A percentile compares a stretch with the other conserved stretches of the same genome.
Conservation (phyloP, 2,113 vertebrate genomes). For the Xiphorhynchus elegans region DNA sequence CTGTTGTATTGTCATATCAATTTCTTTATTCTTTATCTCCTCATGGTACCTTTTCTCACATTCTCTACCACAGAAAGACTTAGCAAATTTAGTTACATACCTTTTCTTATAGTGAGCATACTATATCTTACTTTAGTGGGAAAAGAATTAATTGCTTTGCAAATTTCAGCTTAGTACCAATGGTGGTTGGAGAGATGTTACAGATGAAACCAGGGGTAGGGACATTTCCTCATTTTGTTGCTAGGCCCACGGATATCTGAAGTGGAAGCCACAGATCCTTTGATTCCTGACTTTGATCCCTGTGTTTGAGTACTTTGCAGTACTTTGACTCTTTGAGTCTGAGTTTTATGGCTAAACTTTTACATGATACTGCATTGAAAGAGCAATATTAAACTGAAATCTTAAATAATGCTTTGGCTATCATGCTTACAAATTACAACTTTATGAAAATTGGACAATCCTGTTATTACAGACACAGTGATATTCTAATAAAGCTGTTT, state of each 20-base stretch:
- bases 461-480: not conserved
- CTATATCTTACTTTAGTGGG: not conserved
- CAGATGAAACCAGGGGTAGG: not conserved
- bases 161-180: not conserved
- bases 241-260: not conserved
- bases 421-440: not conserved
- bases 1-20: not conserved
- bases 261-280: not conserved
- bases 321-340: not conserved
- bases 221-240: not conserved
- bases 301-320: not conserved
- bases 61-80: not conserved
- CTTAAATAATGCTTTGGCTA: not conserved
- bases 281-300: not conserved
- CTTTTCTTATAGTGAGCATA: not conserved
- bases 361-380: not conserved
- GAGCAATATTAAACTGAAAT: not conserved
- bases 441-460: not conserved
- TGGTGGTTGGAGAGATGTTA: not conserved
- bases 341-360: not conserved
- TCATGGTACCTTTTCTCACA: not conserved
- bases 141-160: not conserved
- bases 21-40: not conserved
- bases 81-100: not conserved
- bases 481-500: not conserved